Percentiles rank a stretch among this genome's conserved stretches.
Conservation (phyloP, 92 coral and sea anemone genomes). For the Parazoanthus atlanticus region DNA sequence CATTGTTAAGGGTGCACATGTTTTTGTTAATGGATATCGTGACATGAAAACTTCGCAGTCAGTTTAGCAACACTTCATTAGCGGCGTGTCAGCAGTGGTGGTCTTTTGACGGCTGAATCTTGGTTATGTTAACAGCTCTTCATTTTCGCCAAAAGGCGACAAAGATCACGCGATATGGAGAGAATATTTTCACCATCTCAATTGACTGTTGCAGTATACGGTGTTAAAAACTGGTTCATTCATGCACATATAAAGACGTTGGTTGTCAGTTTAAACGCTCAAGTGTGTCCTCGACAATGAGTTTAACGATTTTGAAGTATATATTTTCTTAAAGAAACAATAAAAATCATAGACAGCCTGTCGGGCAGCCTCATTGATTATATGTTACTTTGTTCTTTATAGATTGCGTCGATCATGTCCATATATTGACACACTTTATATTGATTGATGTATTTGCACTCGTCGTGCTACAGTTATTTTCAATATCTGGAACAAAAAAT, state of each 20-base stretch:
- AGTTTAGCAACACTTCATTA: not conserved
- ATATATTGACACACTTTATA: not conserved
- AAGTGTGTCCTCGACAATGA: not conserved
- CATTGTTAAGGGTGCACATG: not conserved
- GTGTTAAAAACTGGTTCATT: not conserved
- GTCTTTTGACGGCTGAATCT: not conserved
- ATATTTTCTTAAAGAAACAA: not conserved
- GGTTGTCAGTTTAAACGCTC: not conserved
- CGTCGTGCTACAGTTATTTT: not conserved
- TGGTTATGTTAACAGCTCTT: conserved; percentile 16
- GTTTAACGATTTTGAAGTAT: not conserved
- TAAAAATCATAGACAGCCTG: not conserved
- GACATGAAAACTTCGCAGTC: not conserved
- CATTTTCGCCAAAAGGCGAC: conserved; percentile 40
- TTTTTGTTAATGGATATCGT: conserved; percentile 12
- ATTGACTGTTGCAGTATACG: not conserved
- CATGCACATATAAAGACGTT: not conserved
- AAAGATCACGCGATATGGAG: conserved; percentile 20
- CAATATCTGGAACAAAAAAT: not conserved
- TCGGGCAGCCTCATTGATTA: not conserved
- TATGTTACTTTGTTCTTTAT: not conserved
- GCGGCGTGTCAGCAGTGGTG: conserved; percentile 8
- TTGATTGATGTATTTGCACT: not conserved
- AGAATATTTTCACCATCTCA: not conserved
- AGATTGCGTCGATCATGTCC: not conserved